phyloP scores from a whole-genome alignment of 2,113 vertebrate genomes.

The Megatriorchis doriae region DNA sequence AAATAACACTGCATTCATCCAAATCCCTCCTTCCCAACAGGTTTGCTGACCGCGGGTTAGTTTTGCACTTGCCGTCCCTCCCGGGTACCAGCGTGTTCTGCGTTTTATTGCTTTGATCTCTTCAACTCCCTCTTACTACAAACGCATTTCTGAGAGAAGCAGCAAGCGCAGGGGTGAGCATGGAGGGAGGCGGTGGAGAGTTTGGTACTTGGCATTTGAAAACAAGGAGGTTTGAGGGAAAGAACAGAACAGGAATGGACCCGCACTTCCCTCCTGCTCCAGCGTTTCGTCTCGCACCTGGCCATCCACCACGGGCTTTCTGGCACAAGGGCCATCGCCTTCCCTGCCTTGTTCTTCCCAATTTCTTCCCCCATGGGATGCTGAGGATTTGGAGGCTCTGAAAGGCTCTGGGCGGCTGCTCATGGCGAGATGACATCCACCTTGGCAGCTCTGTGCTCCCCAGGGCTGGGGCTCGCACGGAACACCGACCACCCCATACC shows the following conservation, averaged over 20 bases:
- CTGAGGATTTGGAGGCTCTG: background rate
- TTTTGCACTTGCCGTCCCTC: background rate
- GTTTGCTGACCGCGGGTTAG: accelerated
- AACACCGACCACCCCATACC: background rate
- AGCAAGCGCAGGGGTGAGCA: accelerated
- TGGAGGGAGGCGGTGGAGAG: background rate
- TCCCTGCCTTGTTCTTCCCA: background rate
- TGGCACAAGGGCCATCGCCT: background rate
- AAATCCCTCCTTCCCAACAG: background rate
- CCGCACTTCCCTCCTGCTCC: accelerated
- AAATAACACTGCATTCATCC: background rate
- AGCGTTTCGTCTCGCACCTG: accelerated
- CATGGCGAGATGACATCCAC: background rate
- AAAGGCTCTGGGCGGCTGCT: background rate
- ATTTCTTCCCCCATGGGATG: background rate
- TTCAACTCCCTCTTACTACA: background rate
- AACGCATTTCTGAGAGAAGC: background rate
- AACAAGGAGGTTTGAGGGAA: background rate
- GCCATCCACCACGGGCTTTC: background rate
- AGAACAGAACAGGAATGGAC: background rate
- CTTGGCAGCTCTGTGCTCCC: background rate
- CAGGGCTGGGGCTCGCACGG: no score
- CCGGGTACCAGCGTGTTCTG: background rate
- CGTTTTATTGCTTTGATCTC: background rate
- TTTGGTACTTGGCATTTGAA: background rate